Evolutionary conservation across 2,113 vertebrate species (phyloP).

Genomic region (Pseudorectes ferrugineus): DNA sequence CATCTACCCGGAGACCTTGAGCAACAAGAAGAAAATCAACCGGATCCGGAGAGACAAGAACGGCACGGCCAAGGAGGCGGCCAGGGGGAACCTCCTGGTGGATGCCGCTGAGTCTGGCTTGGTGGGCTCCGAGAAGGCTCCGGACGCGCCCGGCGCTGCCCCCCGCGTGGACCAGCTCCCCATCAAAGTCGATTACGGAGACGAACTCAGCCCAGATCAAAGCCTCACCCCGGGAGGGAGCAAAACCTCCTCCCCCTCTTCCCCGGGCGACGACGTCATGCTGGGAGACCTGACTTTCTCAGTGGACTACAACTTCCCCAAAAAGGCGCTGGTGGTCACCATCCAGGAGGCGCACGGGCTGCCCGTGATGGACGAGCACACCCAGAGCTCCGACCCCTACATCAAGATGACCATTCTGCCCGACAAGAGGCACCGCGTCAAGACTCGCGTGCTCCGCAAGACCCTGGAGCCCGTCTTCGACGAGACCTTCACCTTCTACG

Average conservation of each 20-base stretch:
- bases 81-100: slow-evolving; percentile 67
- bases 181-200: slow-evolving; percentile 81
- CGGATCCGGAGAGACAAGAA: slow-evolving; percentile 72
- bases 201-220: slow-evolving; percentile 78
- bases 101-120: slow-evolving; percentile 81
- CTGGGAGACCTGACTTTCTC: slow-evolving; percentile 87
- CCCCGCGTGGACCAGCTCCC: slow-evolving; percentile 76
- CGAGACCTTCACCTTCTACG: slow-evolving; percentile 98
- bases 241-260: slow-evolving; percentile 81
- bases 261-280: slow-evolving; percentile 76
- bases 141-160: neutral
- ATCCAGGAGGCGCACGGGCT: slow-evolving; percentile 90
- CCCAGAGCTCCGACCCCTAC: slow-evolving; percentile 88
- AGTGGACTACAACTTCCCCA: slow-evolving; percentile 97
- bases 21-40: slow-evolving; percentile 87
- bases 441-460: slow-evolving; percentile 92
- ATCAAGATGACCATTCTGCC: slow-evolving; percentile 98
- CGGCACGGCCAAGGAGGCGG: slow-evolving; percentile 25
- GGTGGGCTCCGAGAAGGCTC: slow-evolving; percentile 16
- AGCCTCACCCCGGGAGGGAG: slow-evolving; percentile 83
- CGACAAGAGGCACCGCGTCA: slow-evolving; percentile 93
- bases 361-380: slow-evolving; percentile 87
- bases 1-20: slow-evolving; percentile 94
- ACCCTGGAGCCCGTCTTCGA: slow-evolving; percentile 92
- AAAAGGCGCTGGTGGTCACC: slow-evolving; percentile 94